Percentiles rank a stretch among this genome's conserved stretches.
Conservation (phyloP, 35 echinoderm and acorn worm genomes). For the Heliocidaris tuberculata region DNA sequence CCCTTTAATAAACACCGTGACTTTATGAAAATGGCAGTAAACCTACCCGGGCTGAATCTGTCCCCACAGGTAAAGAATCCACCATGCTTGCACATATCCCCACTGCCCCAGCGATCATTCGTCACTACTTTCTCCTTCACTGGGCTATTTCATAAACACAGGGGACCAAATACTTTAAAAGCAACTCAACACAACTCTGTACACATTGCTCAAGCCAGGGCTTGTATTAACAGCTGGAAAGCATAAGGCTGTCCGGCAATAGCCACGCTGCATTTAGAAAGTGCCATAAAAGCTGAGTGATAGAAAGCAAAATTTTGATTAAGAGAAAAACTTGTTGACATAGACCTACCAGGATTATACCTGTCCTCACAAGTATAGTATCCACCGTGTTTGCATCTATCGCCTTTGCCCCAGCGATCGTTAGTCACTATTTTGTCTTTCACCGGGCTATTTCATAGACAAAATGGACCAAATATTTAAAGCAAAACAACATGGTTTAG, state of each 20-base stretch:
- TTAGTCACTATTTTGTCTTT: conserved; percentile 88
- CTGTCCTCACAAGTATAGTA: conserved; percentile 76
- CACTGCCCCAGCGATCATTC: conserved; percentile 88
- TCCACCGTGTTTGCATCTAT: conserved; percentile 71
- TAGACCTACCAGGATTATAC: conserved; percentile 85
- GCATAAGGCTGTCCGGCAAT: too few relatives aligned
- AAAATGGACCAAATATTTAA: too few relatives aligned
- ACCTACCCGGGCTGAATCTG: conserved; percentile 78
- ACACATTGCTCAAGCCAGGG: too few relatives aligned
- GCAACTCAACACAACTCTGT: too few relatives aligned
- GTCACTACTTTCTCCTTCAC: conserved; percentile 89
- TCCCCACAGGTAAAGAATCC: conserved; percentile 84
- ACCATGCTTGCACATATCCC: conserved; percentile 69
- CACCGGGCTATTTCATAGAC: conserved; percentile 63
- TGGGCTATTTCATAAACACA: conserved; percentile 54
- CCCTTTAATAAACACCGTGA: too few relatives aligned
- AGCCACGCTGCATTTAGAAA: too few relatives aligned
- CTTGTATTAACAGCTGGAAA: too few relatives aligned
- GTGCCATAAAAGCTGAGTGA: too few relatives aligned
- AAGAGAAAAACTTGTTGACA: neutral
- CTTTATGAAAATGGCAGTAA: neutral
- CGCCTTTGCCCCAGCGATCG: conserved; percentile 77
- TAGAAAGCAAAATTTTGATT: too few relatives aligned
- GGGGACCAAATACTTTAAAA: neutral
- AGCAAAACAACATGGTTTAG: too few relatives aligned